A percentile compares a stretch with the other conserved stretches of the same genome.
Evolutionary conservation across 2,113 vertebrate genomes (phyloP).

Genomic region (Stercorarius parasiticus): DNA sequence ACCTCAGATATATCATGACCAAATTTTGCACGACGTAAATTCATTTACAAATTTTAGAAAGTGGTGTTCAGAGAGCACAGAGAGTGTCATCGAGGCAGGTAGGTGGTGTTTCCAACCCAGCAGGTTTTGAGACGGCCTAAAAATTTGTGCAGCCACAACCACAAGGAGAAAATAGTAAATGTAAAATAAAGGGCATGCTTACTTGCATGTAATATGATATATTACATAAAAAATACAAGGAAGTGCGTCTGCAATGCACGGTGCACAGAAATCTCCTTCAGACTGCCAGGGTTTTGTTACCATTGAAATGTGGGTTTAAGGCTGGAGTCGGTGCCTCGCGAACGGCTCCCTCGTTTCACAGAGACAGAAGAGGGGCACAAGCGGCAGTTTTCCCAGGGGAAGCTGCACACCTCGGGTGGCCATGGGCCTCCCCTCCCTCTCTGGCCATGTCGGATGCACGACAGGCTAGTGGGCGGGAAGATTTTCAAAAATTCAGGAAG

Average conservation of each 20-base stretch:
- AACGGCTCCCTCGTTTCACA: background rate
- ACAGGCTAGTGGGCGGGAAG: background rate
- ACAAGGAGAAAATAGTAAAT: background rate
- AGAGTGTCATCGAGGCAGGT: no score
- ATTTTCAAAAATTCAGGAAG: background rate
- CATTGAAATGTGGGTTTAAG: background rate
- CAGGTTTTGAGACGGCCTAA: background rate
- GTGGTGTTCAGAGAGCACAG: no score
- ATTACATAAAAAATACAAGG: background rate
- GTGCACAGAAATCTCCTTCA: background rate
- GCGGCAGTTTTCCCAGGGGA: background rate
- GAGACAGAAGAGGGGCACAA: background rate
- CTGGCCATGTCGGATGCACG: rapidly evolving
- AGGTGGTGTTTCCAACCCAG: background rate
- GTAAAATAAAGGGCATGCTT: background rate
- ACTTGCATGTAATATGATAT: background rate
- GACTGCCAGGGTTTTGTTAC: no score
- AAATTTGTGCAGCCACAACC: background rate
- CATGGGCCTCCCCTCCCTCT: background rate
- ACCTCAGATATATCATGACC: background rate
- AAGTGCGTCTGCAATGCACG: background rate
- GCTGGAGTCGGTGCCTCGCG: background rate
- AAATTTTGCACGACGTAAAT: background rate
- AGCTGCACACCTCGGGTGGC: background rate
- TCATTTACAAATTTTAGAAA: background rate